Evolutionary conservation across 2,888 invertebrate genomes (phyloP).

Genomic region (Thymelicus acteon): DNA sequence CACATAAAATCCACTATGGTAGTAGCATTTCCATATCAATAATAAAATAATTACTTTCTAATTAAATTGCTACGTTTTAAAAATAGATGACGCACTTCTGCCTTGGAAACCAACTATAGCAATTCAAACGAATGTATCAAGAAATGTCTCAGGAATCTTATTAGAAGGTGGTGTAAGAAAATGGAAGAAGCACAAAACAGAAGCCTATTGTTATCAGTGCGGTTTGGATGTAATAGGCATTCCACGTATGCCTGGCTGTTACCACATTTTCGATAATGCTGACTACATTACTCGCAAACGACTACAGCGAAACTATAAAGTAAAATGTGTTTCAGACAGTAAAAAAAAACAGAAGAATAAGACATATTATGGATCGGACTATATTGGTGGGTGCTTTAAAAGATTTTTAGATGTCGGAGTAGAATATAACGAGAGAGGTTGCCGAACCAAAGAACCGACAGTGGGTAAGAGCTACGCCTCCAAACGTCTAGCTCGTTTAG

Average conservation of each 20-base stretch:
- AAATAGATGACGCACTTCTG: constrained; percentile 21
- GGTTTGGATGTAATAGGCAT: constrained; percentile 41
- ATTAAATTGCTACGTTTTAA: not conserved
- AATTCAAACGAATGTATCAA: not conserved
- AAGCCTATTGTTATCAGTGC: constrained; percentile 40
- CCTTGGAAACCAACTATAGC: constrained; percentile 18
- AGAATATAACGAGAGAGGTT: constrained; percentile 50
- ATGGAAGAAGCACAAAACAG: not conserved
- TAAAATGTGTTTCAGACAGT: constrained; percentile 40
- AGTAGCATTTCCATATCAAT: no score
- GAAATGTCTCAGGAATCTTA: not conserved
- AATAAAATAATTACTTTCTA: not conserved
- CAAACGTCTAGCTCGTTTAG: constrained; percentile 43
- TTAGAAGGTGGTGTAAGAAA: not conserved
- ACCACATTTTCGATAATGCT: constrained; percentile 36
- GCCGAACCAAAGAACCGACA: constrained; percentile 43
- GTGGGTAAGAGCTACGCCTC: constrained; percentile 43
- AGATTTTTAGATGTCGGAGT: constrained; percentile 50
- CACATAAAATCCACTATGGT: no score
- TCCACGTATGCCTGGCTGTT: constrained; percentile 39
- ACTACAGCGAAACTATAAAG: constrained; percentile 25
- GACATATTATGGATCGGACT: constrained; percentile 39
- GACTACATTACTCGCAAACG: constrained; percentile 20
- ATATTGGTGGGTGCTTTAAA: constrained; percentile 50
- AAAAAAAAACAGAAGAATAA: constrained; percentile 5